phyloP scores from a whole-genome alignment of 2,113 vertebrate genomes.

The Notothenia rossii region DNA sequence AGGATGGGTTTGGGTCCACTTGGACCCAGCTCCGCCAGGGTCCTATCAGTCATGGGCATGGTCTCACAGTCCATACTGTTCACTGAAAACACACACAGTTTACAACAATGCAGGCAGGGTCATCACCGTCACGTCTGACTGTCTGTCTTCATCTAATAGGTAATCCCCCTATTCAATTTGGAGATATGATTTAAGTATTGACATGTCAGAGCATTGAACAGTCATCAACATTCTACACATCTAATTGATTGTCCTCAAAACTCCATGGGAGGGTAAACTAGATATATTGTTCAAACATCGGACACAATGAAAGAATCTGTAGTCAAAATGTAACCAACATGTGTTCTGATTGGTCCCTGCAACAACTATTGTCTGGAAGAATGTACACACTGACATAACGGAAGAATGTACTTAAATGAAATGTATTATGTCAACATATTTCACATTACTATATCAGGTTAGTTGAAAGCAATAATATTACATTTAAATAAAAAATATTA shows the following conservation, averaged over 20 bases:
- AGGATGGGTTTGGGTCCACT: conserved; percentile 90
- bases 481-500: too few species aligned
- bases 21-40: conserved; percentile 81
- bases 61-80: conserved; percentile 90
- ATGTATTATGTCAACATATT: too few species aligned
- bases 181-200: not conserved
- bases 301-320: not conserved
- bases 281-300: not conserved
- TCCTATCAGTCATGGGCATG: conserved; percentile 89
- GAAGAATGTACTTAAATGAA: too few species aligned
- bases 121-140: not conserved
- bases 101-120: not conserved
- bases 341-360: not conserved
- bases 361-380: too few species aligned
- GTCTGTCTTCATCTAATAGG: not conserved
- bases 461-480: too few species aligned
- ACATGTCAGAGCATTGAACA: not conserved
- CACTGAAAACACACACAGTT: conserved; percentile 78
- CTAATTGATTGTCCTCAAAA: not conserved
- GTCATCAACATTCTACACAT: not conserved
- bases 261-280: not conserved
- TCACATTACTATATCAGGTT: too few species aligned
- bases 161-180: not conserved
- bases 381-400: too few species aligned
- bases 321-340: not conserved